A percentile compares a stretch with the other conserved stretches of the same genome.
Evolutionary conservation across 2,888 invertebrate species (phyloP).

Genomic region (Reticulitermes lucifugus): DNA sequence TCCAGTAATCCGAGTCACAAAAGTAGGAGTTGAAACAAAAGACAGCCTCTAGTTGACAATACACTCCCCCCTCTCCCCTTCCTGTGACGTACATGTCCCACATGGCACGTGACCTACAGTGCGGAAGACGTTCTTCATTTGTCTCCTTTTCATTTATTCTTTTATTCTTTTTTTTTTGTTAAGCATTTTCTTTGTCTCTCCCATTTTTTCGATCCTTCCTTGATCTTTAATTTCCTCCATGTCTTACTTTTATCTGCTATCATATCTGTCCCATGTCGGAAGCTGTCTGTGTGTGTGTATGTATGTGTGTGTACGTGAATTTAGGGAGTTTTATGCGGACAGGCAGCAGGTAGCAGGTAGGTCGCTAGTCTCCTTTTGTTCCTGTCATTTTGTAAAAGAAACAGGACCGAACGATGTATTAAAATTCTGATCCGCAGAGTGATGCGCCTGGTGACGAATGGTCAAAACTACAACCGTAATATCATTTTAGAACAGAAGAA

Average conservation of each 20-base stretch:
- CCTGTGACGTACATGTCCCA: slow-evolving; percentile 3
- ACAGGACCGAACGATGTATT: background rate
- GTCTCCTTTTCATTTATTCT: slow-evolving; percentile 32
- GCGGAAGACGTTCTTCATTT: slow-evolving; percentile 42
- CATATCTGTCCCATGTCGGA: slow-evolving; percentile 37
- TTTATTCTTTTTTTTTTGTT: background rate
- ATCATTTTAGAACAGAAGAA: too few species aligned
- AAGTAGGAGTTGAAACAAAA: background rate
- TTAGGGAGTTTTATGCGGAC: background rate
- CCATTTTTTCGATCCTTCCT: slow-evolving; percentile 12
- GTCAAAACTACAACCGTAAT: too few species aligned
- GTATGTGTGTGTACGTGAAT: slow-evolving; percentile 24
- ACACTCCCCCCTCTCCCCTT: background rate
- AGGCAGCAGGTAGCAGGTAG: background rate
- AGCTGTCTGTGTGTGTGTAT: slow-evolving; percentile 27
- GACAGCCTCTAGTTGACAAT: background rate
- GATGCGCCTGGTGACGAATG: background rate
- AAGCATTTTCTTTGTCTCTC: background rate
- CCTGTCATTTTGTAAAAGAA: background rate
- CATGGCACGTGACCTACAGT: slow-evolving; percentile 26
- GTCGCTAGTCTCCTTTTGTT: slow-evolving; percentile 11
- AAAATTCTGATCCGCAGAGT: background rate
- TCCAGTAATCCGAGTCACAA: too few species aligned
- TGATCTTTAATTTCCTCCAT: slow-evolving; percentile 28
- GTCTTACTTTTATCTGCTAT: slow-evolving; percentile 27